Conservation (phyloP, 2,797 vertebrate species). For the Pempheris klunzingeri region DNA sequence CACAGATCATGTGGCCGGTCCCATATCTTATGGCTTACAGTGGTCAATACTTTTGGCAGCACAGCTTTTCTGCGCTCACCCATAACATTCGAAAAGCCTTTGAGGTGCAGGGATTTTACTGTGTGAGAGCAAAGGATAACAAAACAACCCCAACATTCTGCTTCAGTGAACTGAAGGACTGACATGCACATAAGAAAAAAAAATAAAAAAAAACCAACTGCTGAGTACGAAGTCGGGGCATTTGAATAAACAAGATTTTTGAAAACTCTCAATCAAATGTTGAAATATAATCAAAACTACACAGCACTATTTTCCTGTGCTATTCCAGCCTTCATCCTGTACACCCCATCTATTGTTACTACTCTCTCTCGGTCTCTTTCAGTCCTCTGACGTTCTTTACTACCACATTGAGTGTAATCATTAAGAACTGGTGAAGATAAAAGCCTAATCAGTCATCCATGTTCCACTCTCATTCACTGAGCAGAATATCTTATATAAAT, state of each 20-base stretch:
- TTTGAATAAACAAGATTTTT: constrained; percentile 32
- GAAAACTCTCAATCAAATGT: constrained; percentile 26
- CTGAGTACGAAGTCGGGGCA: constrained; percentile 10
- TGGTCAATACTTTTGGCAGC: constrained; percentile 46
- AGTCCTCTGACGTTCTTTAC: constrained; percentile 23
- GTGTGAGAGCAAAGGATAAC: constrained; percentile 43
- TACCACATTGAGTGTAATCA: constrained; percentile 31
- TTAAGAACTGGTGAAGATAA: constrained; percentile 45
- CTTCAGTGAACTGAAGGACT: constrained; percentile 27
- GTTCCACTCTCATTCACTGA: constrained; percentile 41
- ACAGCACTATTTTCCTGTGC: neutral
- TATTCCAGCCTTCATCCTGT: neutral
- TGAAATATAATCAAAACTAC: constrained; percentile 7
- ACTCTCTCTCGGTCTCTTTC: constrained; percentile 18
- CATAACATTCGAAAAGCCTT: constrained; percentile 26
- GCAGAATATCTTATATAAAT: constrained; percentile 58
- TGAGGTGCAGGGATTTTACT: constrained; percentile 29
- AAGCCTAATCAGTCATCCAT: constrained; percentile 60
- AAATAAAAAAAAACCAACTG: too few species aligned
- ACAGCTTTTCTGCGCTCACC: neutral
- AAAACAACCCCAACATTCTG: constrained; percentile 15
- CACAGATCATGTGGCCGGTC: constrained; percentile 46
- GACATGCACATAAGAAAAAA: constrained; percentile 15
- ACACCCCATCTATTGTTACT: constrained; percentile 22
- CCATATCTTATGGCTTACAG: constrained; percentile 24